phyloP scores from a whole-genome alignment of 1,140 invertebrate genomes.

The Hydropsyche tenuis region DNA sequence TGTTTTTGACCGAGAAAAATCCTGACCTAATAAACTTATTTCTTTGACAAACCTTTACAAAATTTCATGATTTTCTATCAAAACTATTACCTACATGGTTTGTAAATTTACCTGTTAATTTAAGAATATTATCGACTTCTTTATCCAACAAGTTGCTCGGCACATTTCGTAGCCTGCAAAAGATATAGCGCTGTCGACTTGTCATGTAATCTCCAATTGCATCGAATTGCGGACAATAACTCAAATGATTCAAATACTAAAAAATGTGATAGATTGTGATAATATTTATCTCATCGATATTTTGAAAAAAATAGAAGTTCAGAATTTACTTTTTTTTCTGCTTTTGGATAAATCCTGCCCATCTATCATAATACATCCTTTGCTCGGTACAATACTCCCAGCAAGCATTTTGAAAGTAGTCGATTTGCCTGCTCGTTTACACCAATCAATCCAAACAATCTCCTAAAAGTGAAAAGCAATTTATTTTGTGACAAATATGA shows the following conservation, averaged over 20 bases:
- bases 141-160: slow-evolving; percentile 51
- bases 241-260: slow-evolving; percentile 58
- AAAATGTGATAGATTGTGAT: not conserved
- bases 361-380: slow-evolving; percentile 59
- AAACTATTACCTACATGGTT: too few relatives aligned
- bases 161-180: slow-evolving; percentile 77
- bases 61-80: too few relatives aligned
- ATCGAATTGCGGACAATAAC: slow-evolving; percentile 87
- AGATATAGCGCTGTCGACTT: slow-evolving; percentile 80
- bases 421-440: slow-evolving; percentile 80
- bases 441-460: slow-evolving; percentile 83
- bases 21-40: too few relatives aligned
- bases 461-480: slow-evolving; percentile 51
- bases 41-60: too few relatives aligned
- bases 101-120: slow-evolving; percentile 37
- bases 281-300: too few relatives aligned
- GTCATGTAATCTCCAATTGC: slow-evolving; percentile 83
- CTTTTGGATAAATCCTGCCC: too few relatives aligned
- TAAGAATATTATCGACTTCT: slow-evolving; percentile 31
- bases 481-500: too few relatives aligned
- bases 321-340: too few relatives aligned
- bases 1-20: too few relatives aligned
- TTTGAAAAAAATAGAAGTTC: too few relatives aligned
- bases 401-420: slow-evolving; percentile 80
- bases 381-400: slow-evolving; percentile 67